Percentiles rank a stretch among this genome's conserved stretches.
These are phyloP conservation scores for Scrobipalpa atriplicella DNA, from an alignment of 2,888 invertebrate genomes.

Conservation along the genomic window DNA sequence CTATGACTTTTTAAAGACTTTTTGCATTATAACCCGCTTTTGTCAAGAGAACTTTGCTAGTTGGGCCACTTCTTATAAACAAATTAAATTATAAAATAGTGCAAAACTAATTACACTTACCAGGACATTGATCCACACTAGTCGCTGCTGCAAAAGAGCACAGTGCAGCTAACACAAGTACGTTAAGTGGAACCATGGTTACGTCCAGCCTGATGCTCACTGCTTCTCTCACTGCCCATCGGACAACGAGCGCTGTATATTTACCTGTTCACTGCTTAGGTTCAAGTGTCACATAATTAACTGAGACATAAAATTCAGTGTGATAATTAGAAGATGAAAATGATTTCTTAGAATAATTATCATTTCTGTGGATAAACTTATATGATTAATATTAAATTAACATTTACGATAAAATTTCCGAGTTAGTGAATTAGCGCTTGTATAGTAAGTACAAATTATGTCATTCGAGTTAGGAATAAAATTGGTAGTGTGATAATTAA, in stretches of 20 bases:
- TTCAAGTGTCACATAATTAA: neutral
- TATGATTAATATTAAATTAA: too few species aligned
- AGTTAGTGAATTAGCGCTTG: too few species aligned
- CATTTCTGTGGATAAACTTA: too few species aligned
- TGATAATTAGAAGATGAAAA: too few species aligned
- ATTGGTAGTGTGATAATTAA: neutral
- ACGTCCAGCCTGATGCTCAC: constrained; percentile 40
- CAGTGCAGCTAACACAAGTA: constrained; percentile 56
- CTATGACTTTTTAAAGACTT: too few species aligned
- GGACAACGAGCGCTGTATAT: neutral
- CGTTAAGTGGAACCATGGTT: constrained; percentile 58
- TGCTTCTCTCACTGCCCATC: constrained; percentile 15
- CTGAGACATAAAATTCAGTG: neutral
- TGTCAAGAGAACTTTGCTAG: too few species aligned
- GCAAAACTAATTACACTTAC: constrained; percentile 49
- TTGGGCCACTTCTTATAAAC: too few species aligned
- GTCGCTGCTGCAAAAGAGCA: constrained; percentile 57
- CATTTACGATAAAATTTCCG: too few species aligned
- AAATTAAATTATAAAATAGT: neutral
- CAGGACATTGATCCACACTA: constrained; percentile 64
- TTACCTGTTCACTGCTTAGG: neutral
- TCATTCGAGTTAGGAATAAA: too few species aligned
- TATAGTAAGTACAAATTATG: too few species aligned
- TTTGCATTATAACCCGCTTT: too few species aligned
- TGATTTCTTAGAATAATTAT: too few species aligned